phyloP scores from a whole-genome alignment of 2,113 vertebrate species.

The Austrofundulus limnaeus region DNA sequence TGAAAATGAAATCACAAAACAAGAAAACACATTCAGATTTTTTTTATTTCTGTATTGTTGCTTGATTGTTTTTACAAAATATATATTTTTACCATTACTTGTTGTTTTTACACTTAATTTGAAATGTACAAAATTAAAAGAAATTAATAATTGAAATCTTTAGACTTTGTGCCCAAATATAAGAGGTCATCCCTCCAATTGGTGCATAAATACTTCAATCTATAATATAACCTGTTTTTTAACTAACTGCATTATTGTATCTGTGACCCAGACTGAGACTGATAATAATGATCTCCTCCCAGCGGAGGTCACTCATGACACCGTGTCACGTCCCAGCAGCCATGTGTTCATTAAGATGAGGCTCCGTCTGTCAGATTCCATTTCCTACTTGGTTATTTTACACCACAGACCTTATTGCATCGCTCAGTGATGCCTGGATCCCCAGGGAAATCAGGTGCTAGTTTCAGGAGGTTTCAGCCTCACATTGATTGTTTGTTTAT shows the following conservation, averaged over 20 bases:
- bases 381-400: conserved; percentile 58
- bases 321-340: conserved; percentile 13
- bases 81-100: too few relatives aligned
- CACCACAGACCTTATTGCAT: conserved; percentile 39
- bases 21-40: too few relatives aligned
- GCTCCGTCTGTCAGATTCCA: conserved; percentile 52
- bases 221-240: conserved; percentile 1
- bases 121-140: neutral
- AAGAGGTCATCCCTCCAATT: neutral
- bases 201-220: neutral
- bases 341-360: conserved; percentile 16
- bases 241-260: neutral
- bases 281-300: conserved; percentile 13
- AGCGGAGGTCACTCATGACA: conserved; percentile 35
- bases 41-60: too few relatives aligned
- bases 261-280: neutral
- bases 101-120: neutral
- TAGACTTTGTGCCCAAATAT: neutral
- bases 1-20: too few relatives aligned
- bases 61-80: too few relatives aligned
- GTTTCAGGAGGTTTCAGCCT: conserved; percentile 37
- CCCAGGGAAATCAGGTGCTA: conserved; percentile 67
- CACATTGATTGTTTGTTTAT: conserved; percentile 63
- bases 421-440: conserved; percentile 37
- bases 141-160: neutral